Evolutionary conservation across 1,140 invertebrate species (phyloP).

Genomic region (Cotesia vestalis): DNA sequence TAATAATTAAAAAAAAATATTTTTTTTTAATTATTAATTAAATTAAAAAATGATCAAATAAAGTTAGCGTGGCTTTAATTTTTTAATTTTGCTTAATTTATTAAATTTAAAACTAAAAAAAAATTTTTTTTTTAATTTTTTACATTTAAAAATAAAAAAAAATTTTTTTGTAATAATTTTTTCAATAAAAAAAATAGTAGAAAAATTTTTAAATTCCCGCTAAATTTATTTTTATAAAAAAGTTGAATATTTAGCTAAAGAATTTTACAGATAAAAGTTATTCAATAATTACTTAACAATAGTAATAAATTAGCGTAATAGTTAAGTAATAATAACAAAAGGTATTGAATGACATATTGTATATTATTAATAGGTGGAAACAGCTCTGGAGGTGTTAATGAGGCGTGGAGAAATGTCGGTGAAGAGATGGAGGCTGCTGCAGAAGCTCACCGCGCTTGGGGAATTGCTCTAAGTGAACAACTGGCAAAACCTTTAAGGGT

Average conservation of each 20-base stretch:
- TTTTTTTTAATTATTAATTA: too few species aligned
- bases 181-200: too few species aligned
- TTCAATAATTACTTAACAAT: conserved; percentile 5
- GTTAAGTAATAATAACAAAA: not conserved
- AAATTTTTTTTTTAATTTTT: too few species aligned
- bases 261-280: not conserved
- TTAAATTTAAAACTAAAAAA: too few species aligned
- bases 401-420: conserved; percentile 89
- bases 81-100: too few species aligned
- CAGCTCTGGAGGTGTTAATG: conserved; percentile 81
- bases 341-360: conserved; percentile 7
- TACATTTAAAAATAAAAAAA: too few species aligned
- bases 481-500: conserved; percentile 87
- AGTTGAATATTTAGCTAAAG: not conserved
- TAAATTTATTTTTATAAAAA: too few species aligned
- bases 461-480: conserved; percentile 82
- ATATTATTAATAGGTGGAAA: conserved; percentile 66
- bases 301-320: not conserved
- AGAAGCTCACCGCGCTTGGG: conserved; percentile 85
- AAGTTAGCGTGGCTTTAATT: too few species aligned
- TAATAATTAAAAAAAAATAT: too few species aligned
- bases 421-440: conserved; percentile 90
- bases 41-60: too few species aligned
- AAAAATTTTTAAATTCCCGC: too few species aligned
- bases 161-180: too few species aligned